A percentile compares a stretch with the other conserved stretches of the same genome.
These are phyloP conservation scores for Cotesia congregata DNA, from an alignment of 2,888 invertebrate genomes.

Conservation along the genomic window DNA sequence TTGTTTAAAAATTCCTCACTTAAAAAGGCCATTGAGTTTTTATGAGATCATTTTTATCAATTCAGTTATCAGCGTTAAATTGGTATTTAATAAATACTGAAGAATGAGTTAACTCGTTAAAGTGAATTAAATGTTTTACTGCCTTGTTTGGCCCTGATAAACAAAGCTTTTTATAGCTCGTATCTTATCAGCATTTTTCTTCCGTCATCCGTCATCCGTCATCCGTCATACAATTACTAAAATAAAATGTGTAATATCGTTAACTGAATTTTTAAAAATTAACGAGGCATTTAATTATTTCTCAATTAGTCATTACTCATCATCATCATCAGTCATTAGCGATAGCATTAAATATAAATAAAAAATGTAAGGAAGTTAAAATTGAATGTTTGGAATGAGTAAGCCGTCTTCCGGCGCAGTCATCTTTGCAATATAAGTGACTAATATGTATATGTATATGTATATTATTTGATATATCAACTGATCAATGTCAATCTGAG, in stretches of 20 bases:
- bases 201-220: too few species aligned
- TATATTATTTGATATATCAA: neutral
- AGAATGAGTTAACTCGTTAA: neutral
- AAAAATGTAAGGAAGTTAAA: neutral
- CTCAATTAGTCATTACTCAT: neutral
- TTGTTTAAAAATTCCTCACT: too few species aligned
- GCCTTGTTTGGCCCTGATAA: neutral
- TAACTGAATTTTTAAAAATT: neutral
- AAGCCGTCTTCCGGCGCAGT: neutral
- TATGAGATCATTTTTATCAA: slow-evolving; percentile 3
- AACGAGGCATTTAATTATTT: neutral
- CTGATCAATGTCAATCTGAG: neutral
- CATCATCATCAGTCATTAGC: neutral
- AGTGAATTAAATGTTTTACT: neutral
- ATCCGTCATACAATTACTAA: neutral
- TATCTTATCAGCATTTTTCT: neutral
- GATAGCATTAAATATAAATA: neutral
- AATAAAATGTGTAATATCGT: neutral
- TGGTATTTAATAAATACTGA: neutral
- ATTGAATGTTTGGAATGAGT: neutral
- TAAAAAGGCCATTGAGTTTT: neutral
- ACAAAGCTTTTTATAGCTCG: neutral
- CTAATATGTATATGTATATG: too few species aligned
- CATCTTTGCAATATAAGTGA: neutral
- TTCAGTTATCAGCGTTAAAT: neutral